A percentile compares a stretch with the other conserved stretches of the same genome.
phyloP scores from a whole-genome alignment of 1,140 invertebrate species.

The Drosophila malerkotliana region DNA sequence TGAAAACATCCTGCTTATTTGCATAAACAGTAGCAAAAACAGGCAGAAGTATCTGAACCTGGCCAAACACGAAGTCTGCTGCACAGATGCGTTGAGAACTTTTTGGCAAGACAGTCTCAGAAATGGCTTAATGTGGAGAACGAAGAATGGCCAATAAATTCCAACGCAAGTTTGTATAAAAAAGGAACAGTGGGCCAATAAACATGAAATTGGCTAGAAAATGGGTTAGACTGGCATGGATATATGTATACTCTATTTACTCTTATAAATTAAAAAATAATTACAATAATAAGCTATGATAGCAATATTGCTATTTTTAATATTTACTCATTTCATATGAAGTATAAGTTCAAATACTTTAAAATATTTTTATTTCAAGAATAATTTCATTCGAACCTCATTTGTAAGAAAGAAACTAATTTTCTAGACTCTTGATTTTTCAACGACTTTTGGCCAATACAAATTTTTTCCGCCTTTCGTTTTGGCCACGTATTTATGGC shows the following conservation, averaged over 20 bases:
- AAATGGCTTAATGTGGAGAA: slow-evolving; percentile 6
- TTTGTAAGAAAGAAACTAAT: not conserved
- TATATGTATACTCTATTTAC: too few relatives aligned
- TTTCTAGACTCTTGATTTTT: slow-evolving; percentile 1
- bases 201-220: too few relatives aligned
- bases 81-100: slow-evolving; percentile 39
- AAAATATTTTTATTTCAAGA: too few relatives aligned
- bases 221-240: too few relatives aligned
- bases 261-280: too few relatives aligned
- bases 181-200: not conserved
- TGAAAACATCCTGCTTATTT: slow-evolving; percentile 51
- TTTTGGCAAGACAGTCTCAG: slow-evolving; percentile 5
- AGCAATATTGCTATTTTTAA: too few relatives aligned
- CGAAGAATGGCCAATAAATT: slow-evolving; percentile 1
- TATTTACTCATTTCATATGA: too few relatives aligned
- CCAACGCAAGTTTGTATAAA: not conserved
- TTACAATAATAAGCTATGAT: too few relatives aligned
- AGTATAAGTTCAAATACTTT: too few relatives aligned
- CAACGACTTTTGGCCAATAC: not conserved
- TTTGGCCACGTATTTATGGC: not conserved
- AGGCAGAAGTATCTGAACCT: slow-evolving; percentile 38
- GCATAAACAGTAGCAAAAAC: slow-evolving; percentile 66
- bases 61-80: slow-evolving; percentile 22
- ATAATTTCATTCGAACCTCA: too few relatives aligned
- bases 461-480: not conserved